Conservation (phyloP, 1,140 invertebrate species). For the Ctenoplectra terminalis region DNA sequence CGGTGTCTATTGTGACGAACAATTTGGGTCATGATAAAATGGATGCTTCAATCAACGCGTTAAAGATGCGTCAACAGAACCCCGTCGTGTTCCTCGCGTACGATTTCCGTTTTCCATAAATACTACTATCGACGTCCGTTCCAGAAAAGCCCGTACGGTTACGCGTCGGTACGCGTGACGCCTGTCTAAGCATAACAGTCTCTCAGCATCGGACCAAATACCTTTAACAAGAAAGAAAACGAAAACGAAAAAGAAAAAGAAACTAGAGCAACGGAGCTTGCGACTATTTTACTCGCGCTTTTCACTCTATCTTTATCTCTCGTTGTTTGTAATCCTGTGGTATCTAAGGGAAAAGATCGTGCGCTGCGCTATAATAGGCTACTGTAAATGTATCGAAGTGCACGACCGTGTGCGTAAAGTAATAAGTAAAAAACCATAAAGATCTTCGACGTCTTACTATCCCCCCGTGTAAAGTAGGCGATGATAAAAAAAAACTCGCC, state of each 20-base stretch:
- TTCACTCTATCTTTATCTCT: conserved; percentile 16
- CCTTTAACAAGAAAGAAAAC: background rate
- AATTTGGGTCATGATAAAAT: background rate
- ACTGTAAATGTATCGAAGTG: background rate
- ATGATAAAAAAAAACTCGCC: background rate
- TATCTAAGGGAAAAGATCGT: background rate
- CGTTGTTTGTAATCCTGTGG: conserved; percentile 21
- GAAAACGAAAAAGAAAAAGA: conserved; percentile 3
- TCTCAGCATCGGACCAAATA: conserved; percentile 58
- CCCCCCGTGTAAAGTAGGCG: background rate
- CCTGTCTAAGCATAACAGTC: conserved; percentile 46
- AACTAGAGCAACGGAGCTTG: conserved; percentile 31
- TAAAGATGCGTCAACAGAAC: background rate
- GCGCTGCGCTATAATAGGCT: background rate
- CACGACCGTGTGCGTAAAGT: conserved; percentile 9
- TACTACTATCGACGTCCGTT: conserved; percentile 31
- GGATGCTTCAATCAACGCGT: background rate
- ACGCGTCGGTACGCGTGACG: background rate
- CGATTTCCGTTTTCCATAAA: conserved; percentile 11
- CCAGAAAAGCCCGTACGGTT: conserved; percentile 13
- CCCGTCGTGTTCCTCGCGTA: conserved; percentile 5
- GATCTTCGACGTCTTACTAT: background rate
- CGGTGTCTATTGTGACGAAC: background rate
- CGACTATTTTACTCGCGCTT: conserved; percentile 40
- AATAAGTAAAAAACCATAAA: conserved; percentile 20